These are phyloP conservation scores for Baronia brevicornis DNA, from an alignment of 2,888 invertebrate species.

Conservation along the genomic window DNA sequence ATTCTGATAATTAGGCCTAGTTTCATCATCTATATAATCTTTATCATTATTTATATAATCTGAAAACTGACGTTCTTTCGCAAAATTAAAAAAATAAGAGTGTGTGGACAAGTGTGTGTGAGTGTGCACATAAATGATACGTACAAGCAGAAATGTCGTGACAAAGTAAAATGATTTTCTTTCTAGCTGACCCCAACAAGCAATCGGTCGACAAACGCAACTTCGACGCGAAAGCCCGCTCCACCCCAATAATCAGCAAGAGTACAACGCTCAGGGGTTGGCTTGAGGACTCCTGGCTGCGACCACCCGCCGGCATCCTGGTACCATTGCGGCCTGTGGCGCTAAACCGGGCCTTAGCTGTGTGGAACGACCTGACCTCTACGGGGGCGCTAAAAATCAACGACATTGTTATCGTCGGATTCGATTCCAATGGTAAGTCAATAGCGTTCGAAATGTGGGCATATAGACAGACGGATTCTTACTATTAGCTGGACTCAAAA, in stretches of 20 bases:
- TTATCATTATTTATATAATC: too few relatives aligned
- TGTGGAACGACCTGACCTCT: constrained; percentile 55
- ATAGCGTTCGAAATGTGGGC: too few relatives aligned
- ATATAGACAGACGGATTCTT: too few relatives aligned
- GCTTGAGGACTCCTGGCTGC: constrained; percentile 63
- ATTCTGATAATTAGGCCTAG: too few relatives aligned
- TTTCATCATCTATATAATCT: too few relatives aligned
- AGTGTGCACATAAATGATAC: too few relatives aligned
- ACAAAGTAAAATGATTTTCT: not conserved
- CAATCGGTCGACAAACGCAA: constrained; percentile 29
- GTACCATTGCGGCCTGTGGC: constrained; percentile 59
- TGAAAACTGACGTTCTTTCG: too few relatives aligned
- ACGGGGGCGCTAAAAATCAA: constrained; percentile 47
- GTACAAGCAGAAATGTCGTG: constrained; percentile 10
- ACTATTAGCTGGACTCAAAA: too few relatives aligned
- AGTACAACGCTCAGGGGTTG: constrained; percentile 49
- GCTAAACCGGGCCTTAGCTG: constrained; percentile 49
- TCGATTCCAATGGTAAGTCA: constrained; percentile 59
- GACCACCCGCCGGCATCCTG: constrained; percentile 60
- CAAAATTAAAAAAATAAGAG: too few relatives aligned
- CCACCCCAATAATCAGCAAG: constrained; percentile 32
- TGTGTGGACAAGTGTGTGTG: too few relatives aligned
- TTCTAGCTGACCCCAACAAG: constrained; percentile 36
- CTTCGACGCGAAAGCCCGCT: constrained; percentile 30
- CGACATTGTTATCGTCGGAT: constrained; percentile 61